Evolutionary conservation across 1,140 invertebrate species (phyloP).

Genomic region (Matsumurasca onukii): DNA sequence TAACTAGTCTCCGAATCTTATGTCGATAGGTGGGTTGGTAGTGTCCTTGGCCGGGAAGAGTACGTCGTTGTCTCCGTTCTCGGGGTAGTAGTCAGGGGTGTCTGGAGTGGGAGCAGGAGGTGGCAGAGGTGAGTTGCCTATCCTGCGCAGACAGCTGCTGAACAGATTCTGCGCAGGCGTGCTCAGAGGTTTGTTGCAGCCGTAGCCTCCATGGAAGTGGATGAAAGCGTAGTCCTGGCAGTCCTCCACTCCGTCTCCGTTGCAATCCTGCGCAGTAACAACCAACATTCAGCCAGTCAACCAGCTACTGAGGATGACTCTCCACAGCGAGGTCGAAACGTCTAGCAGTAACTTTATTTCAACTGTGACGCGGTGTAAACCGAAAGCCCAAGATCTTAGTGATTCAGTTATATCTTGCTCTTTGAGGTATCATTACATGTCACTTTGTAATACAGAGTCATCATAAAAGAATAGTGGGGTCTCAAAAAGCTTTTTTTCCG

Average conservation of each 20-base stretch:
- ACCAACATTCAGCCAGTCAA: too few relatives aligned
- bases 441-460: too few relatives aligned
- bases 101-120: background rate
- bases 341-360: too few relatives aligned
- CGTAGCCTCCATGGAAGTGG: constrained; percentile 57
- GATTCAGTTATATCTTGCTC: too few relatives aligned
- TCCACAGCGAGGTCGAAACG: too few relatives aligned
- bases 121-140: background rate
- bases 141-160: background rate
- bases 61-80: background rate
- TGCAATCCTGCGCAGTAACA: constrained; percentile 64
- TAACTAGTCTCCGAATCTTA: background rate
- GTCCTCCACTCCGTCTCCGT: constrained; percentile 57
- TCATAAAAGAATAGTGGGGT: too few relatives aligned
- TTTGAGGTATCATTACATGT: too few relatives aligned
- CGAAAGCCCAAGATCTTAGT: too few relatives aligned
- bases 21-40: background rate
- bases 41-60: background rate
- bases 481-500: too few relatives aligned
- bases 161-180: background rate
- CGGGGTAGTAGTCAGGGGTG: background rate
- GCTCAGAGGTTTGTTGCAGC: constrained; percentile 46
- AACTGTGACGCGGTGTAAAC: too few relatives aligned
- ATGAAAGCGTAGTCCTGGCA: constrained; percentile 64
- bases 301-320: too few relatives aligned